Evolutionary conservation across 2,113 vertebrate genomes (phyloP).

Genomic region (Gasterosteus nipponicus): DNA sequence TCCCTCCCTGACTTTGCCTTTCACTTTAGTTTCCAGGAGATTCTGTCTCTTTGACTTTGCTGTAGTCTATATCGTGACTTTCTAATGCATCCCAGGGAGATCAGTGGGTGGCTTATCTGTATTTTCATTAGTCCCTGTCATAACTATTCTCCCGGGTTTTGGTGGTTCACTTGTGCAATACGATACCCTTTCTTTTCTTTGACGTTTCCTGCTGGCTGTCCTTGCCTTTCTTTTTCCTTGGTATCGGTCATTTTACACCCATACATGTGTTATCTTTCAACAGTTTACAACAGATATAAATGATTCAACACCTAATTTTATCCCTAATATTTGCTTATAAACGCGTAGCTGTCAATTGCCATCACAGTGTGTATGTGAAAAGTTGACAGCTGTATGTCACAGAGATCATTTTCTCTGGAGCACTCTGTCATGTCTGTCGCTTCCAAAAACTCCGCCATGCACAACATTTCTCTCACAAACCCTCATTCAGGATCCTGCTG

Average conservation of each 20-base stretch:
- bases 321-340: neutral
- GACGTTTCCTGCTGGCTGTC: constrained; percentile 3
- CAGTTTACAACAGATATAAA: neutral
- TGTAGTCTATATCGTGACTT: constrained; percentile 38
- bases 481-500: neutral
- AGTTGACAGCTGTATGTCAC: constrained; percentile 36
- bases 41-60: constrained; percentile 42
- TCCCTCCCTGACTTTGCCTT: constrained; percentile 1
- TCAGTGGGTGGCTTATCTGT: constrained; percentile 43
- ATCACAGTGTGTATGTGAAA: constrained; percentile 5
- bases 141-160: constrained; percentile 16
- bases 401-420: constrained; percentile 36
- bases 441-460: neutral
- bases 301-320: neutral
- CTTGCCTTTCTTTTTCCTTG: neutral
- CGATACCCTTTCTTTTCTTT: neutral
- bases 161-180: constrained; percentile 15
- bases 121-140: constrained; percentile 36
- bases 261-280: neutral
- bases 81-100: constrained; percentile 35
- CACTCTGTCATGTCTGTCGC: constrained; percentile 32
- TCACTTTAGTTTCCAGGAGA: constrained; percentile 16
- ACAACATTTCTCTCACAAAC: constrained; percentile 2
- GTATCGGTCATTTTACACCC: neutral
- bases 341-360: neutral